Evolutionary conservation across 1,140 invertebrate species (phyloP).

Genomic region (Sminthurinus signatus): DNA sequence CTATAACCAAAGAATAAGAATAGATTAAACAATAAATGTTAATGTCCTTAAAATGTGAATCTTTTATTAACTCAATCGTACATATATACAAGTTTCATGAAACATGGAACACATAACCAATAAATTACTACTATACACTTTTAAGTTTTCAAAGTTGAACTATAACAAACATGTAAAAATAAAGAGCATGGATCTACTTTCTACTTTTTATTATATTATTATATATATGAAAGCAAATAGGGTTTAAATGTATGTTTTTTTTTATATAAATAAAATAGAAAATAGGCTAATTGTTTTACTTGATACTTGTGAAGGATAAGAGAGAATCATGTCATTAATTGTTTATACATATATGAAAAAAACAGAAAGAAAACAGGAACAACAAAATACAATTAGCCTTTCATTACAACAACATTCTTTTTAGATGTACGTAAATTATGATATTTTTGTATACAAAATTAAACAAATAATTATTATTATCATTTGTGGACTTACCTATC

Average conservation of each 20-base stretch:
- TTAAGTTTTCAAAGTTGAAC: too few species aligned
- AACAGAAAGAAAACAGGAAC: not conserved
- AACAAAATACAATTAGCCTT: not conserved
- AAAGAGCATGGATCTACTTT: too few species aligned
- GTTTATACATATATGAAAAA: not conserved
- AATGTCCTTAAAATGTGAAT: not conserved
- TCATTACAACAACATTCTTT: not conserved
- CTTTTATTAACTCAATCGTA: not conserved
- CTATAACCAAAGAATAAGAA: not conserved
- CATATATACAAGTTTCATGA: not conserved
- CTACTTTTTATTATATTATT: too few species aligned
- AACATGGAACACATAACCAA: not conserved
- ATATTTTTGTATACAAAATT: not conserved
- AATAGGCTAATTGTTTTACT: too few species aligned
- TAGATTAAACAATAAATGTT: not conserved
- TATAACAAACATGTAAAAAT: too few species aligned
- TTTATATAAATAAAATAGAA: too few species aligned
- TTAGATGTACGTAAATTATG: not conserved
- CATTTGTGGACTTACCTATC: slow-evolving; percentile 4
- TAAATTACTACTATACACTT: too few species aligned
- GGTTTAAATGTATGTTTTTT: too few species aligned
- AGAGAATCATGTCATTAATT: not conserved
- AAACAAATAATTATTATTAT: not conserved
- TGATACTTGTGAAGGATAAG: not conserved
- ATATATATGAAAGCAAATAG: too few species aligned